phyloP scores from a whole-genome alignment of 1,140 invertebrate genomes.

The Helicoverpa armigera region DNA sequence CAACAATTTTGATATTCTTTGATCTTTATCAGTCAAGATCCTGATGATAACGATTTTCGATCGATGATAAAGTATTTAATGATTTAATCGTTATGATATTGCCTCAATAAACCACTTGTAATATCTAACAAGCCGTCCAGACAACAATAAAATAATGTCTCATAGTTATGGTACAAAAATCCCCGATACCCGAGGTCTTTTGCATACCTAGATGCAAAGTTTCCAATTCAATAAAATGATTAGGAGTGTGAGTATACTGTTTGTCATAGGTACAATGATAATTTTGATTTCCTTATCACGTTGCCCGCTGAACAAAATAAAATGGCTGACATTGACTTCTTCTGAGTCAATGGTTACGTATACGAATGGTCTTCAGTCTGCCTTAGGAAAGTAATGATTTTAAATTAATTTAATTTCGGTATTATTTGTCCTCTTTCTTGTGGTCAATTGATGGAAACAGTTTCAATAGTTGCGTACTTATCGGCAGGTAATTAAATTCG shows the following conservation, averaged over 20 bases:
- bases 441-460: too few species aligned
- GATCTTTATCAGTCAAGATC: slow-evolving; percentile 18
- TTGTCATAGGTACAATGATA: too few species aligned
- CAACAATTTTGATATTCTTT: slow-evolving; percentile 11
- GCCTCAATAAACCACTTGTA: neutral
- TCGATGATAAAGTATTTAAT: slow-evolving; percentile 6
- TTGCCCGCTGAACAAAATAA: too few species aligned
- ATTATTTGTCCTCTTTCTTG: too few species aligned
- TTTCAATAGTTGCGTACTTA: too few species aligned
- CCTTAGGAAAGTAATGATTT: too few species aligned
- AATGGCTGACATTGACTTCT: too few species aligned
- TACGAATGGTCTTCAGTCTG: too few species aligned
- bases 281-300: too few species aligned
- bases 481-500: too few species aligned
- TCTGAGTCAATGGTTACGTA: too few species aligned
- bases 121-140: neutral
- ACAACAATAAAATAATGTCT: neutral
- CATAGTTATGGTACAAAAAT: neutral
- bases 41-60: neutral
- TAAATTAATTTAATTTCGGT: too few species aligned
- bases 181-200: neutral
- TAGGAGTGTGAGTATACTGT: neutral
- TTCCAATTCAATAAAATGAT: neutral
- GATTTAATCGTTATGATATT: neutral
- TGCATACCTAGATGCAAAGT: neutral